Conservation (phyloP, 2,113 vertebrate genomes). For the Gasterosteus aculeatus region DNA sequence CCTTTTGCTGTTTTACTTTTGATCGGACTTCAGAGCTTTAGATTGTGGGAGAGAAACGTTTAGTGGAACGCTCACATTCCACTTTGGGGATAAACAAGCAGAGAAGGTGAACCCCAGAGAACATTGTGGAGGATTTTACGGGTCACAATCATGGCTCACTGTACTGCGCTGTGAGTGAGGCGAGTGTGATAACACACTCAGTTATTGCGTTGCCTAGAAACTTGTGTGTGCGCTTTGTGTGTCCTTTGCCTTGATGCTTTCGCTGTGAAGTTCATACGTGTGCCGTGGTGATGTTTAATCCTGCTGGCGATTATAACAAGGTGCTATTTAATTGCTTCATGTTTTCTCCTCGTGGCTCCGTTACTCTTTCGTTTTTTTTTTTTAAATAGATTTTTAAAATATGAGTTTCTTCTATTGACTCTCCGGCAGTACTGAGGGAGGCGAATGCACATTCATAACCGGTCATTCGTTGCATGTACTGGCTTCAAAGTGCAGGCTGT, state of each 20-base stretch:
- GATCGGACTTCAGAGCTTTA: not conserved
- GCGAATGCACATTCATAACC: not conserved
- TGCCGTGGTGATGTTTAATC: not conserved
- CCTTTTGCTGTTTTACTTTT: not conserved
- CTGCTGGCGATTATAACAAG: not conserved
- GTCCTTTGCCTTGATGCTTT: not conserved
- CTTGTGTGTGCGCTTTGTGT: not conserved
- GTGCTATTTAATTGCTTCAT: not conserved
- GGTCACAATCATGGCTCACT: not conserved
- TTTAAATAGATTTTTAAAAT: not conserved
- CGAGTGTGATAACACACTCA: not conserved
- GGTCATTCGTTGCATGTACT: not conserved
- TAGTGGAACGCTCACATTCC: not conserved
- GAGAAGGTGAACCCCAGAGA: not conserved
- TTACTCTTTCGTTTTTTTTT: not conserved
- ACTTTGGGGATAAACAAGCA: not conserved
- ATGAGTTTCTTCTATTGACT: not conserved
- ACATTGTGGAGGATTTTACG: not conserved
- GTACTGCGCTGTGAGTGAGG: not conserved
- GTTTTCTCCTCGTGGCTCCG: not conserved
- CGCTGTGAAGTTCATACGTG: not conserved
- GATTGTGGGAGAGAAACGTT: not conserved
- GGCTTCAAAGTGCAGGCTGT: not conserved
- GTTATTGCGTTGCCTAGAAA: not conserved
- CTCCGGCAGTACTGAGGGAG: not conserved